Base-by-base conservation (phyloP, 2,113 vertebrate genomes). In the Pholis gunnellus region DNA sequence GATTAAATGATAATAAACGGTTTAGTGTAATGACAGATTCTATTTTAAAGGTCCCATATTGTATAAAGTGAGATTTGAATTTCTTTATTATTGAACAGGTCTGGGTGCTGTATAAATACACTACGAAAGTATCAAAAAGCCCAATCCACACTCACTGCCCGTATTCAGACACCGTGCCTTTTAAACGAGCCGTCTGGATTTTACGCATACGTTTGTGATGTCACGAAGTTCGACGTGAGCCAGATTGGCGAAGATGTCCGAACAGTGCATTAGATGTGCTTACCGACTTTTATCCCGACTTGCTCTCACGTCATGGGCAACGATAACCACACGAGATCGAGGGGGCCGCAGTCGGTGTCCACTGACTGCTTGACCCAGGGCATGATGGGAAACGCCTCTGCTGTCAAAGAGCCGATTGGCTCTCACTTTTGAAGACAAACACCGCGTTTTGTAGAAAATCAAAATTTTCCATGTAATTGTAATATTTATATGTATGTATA, bases 1-100 rank as follows among this genome's bases (percentile, higher is more conserved):
- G 38, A 63, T 66, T 68, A 20, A 64, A 54, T 59, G 57, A n/a
- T 71, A 20, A 67, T 40, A 20, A 31, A 29, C 66, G 18, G 9
- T 69, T 44, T 40, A 5, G 44, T 20, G 5, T 1, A 56, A 48
- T 15, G 22, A 75, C 17, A 52, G 50, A 56, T 25, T n/a, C 22
- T 11, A 10, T 56, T 56, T 56, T 25, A 25, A 56, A 59, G 25
- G 56, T 59, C 5, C 56, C 56, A 15, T 59, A 6, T 59, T 59
- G 56, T 59, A 59, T 9, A 57, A 27, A 59, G 25, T 14, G 13
- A 29, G 13, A 59, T 29, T 27, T 59, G 29, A 13, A 2, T 59
- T 29, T 59, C 25, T 59, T 27, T 27, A 6, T 57, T 27, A 57
- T 57, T 2, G 2, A 15, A 25, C 56, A 13, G 25, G 25, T 59